These are phyloP conservation scores for Ruditapes philippinarum DNA, from an alignment of 1,140 invertebrate species.

Conservation along the genomic window DNA sequence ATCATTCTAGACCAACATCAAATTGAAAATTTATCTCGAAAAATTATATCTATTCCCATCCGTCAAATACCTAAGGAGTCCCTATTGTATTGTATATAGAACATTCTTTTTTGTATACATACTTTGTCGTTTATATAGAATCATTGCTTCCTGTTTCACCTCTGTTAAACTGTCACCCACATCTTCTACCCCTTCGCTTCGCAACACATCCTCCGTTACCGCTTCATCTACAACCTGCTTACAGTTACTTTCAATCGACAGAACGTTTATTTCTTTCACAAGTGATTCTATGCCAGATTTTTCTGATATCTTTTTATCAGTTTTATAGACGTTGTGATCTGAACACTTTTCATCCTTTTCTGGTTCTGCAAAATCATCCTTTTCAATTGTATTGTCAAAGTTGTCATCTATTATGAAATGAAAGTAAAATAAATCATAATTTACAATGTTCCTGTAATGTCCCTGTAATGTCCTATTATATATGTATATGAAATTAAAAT, in stretches of 20 bases:
- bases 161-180: background rate
- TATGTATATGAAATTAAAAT: too few species aligned
- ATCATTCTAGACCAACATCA: too few species aligned
- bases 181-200: background rate
- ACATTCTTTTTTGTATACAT: too few species aligned
- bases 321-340: background rate
- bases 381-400: background rate
- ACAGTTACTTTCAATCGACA: background rate
- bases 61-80: too few species aligned
- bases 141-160: background rate
- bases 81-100: too few species aligned
- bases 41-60: too few species aligned
- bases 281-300: background rate
- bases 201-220: background rate
- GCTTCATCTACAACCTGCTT: background rate
- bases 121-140: too few species aligned
- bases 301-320: background rate
- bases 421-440: too few species aligned
- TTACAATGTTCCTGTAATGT: too few species aligned
- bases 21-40: too few species aligned
- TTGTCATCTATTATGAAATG: background rate
- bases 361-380: background rate
- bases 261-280: background rate
- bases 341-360: background rate
- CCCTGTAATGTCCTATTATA: too few species aligned